Conservation (phyloP, 2,113 vertebrate genomes). For the Xiphorhynchus elegans region DNA sequence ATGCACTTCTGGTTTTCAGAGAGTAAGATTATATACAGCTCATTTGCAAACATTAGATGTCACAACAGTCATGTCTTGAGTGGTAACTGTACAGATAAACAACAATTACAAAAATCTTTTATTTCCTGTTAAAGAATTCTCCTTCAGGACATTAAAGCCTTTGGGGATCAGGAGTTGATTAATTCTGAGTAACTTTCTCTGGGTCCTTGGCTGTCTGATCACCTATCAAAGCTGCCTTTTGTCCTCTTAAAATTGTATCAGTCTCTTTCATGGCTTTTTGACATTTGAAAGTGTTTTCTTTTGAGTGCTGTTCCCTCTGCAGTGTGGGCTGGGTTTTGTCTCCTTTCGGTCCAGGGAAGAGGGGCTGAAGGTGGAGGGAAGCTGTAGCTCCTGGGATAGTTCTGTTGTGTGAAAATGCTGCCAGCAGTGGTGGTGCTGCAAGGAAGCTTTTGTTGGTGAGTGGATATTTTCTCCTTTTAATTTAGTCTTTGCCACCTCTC, state of each 20-base stretch:
- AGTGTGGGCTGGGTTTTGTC: neutral
- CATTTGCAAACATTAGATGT: neutral
- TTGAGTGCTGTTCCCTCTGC: neutral
- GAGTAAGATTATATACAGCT: neutral
- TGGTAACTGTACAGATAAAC: neutral
- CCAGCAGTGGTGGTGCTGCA: neutral
- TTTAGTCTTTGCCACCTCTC: conserved; percentile 1
- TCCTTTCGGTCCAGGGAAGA: neutral
- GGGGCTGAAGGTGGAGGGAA: conserved; percentile 42
- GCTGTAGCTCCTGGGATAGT: conserved; percentile 3
- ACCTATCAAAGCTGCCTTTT: conserved; percentile 64
- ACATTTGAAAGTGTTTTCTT: neutral
- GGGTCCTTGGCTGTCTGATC: conserved; percentile 73
- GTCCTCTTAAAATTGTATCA: conserved; percentile 33
- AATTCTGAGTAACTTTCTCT: conserved; percentile 64
- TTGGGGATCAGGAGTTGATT: conserved; percentile 71
- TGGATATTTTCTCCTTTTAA: conserved; percentile 3
- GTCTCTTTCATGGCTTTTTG: conserved; percentile 36
- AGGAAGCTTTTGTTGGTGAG: neutral
- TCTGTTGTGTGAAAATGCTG: neutral
- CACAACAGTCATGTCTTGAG: conserved; percentile 12
- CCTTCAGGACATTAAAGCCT: conserved; percentile 55
- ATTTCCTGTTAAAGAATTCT: conserved; percentile 16
- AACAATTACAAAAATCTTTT: neutral
- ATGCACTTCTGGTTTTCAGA: conserved; percentile 29